phyloP scores from a whole-genome alignment of 2,888 invertebrate species.

The Emmelina monodactyla region DNA sequence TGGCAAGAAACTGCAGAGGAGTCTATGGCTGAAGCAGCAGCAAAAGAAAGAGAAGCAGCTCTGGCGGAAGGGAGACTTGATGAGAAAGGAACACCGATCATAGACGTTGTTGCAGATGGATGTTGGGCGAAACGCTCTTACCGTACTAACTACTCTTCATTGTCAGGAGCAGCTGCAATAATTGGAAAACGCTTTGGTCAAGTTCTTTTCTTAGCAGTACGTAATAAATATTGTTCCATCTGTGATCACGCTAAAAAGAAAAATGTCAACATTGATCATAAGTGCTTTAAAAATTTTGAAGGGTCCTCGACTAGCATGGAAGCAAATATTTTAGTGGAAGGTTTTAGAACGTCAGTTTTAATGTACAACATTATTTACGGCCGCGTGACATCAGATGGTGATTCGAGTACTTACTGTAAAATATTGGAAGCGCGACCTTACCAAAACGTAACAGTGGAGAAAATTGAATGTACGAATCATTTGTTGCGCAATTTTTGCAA shows the following conservation, averaged over 20 bases:
- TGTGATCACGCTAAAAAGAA: constrained; percentile 12
- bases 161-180: constrained; percentile 13
- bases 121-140: constrained; percentile 10
- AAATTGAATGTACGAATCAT: constrained; percentile 12
- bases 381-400: constrained; percentile 11
- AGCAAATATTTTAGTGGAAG: constrained; percentile 11
- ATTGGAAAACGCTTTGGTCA: constrained; percentile 9
- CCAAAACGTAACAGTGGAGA: constrained; percentile 9
- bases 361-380: constrained; percentile 10
- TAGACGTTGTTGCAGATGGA: constrained; percentile 10
- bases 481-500: constrained; percentile 9
- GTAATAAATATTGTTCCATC: constrained; percentile 11
- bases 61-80: constrained; percentile 5
- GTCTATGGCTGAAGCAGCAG: constrained; percentile 3
- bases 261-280: constrained; percentile 6
- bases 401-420: constrained; percentile 9
- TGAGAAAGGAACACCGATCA: constrained; percentile 5
- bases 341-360: constrained; percentile 9
- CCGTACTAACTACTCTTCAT: constrained; percentile 10
- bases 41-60: constrained; percentile 5
- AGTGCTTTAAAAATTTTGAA: constrained; percentile 13
- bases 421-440: constrained; percentile 9
- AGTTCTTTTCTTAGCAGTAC: constrained; percentile 7
- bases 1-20: constrained; percentile 2
- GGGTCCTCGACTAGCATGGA: constrained; percentile 13